These are phyloP conservation scores for Bradysia coprophila DNA, from an alignment of 1,140 invertebrate species.

Conservation along the genomic window DNA sequence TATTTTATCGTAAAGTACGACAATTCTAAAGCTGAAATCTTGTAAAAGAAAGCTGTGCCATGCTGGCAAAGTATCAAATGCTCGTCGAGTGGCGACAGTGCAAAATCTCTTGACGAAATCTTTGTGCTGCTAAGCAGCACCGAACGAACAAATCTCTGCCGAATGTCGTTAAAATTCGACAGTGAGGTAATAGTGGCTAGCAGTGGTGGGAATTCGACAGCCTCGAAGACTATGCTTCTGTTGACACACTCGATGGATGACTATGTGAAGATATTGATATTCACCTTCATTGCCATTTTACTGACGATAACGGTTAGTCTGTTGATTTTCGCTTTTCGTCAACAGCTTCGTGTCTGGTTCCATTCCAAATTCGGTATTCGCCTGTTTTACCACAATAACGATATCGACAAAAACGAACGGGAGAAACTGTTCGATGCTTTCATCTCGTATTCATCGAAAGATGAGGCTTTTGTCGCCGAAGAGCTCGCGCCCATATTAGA, in stretches of 20 bases:
- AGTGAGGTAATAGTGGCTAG: too few species aligned
- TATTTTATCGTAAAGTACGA: too few species aligned
- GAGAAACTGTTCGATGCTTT: conserved; percentile 89
- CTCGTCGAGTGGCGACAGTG: too few species aligned
- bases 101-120: too few species aligned
- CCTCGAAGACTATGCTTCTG: too few species aligned
- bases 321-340: conserved; percentile 60
- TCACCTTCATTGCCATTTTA: conserved; percentile 40
- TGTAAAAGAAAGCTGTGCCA: too few species aligned
- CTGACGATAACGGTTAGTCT: conserved; percentile 49
- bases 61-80: too few species aligned
- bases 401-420: conserved; percentile 54
- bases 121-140: too few species aligned
- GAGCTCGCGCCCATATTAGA: conserved; percentile 71
- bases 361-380: conserved; percentile 74
- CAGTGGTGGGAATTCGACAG: too few species aligned
- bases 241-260: conserved; percentile 51
- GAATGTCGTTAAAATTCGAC: too few species aligned
- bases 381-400: conserved; percentile 52
- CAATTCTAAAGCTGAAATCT: too few species aligned
- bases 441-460: conserved; percentile 83
- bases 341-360: conserved; percentile 77
- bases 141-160: too few species aligned
- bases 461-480: conserved; percentile 78
- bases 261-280: conserved; percentile 57